Evolutionary conservation across 1,140 invertebrate genomes (phyloP).

Genomic region (Campodea augens): DNA sequence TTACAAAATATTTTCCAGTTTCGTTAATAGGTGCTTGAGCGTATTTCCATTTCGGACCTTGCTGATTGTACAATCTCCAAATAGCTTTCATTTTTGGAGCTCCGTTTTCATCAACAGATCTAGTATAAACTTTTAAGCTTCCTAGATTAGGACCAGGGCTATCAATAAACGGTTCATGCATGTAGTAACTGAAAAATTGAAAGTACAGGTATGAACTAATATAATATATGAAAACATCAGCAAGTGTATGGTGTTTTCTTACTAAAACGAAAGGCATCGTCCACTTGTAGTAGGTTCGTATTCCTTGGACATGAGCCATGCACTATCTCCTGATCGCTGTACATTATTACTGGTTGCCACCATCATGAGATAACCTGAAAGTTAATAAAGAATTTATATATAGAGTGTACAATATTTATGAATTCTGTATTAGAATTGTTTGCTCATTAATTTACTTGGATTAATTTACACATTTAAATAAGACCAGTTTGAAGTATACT

Average conservation of each 20-base stretch:
- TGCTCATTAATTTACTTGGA: too few species aligned
- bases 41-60: constrained; percentile 39
- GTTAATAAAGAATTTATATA: not conserved
- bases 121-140: constrained; percentile 28
- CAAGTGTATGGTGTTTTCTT: too few species aligned
- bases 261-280: constrained; percentile 41
- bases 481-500: too few species aligned
- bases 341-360: constrained; percentile 25
- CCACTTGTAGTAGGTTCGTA: constrained; percentile 24
- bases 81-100: constrained; percentile 27
- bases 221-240: too few species aligned
- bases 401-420: not conserved
- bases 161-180: constrained; percentile 45
- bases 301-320: constrained; percentile 29
- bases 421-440: too few species aligned
- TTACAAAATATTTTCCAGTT: constrained; percentile 20
- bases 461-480: too few species aligned
- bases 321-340: constrained; percentile 30
- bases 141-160: constrained; percentile 41
- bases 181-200: constrained; percentile 28
- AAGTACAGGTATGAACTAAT: constrained; percentile 15
- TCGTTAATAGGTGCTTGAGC: constrained; percentile 33
- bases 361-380: constrained; percentile 32
- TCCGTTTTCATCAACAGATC: constrained; percentile 19
- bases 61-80: constrained; percentile 44